phyloP scores from a whole-genome alignment of 2,888 invertebrate genomes.

The Smittia sp. region DNA sequence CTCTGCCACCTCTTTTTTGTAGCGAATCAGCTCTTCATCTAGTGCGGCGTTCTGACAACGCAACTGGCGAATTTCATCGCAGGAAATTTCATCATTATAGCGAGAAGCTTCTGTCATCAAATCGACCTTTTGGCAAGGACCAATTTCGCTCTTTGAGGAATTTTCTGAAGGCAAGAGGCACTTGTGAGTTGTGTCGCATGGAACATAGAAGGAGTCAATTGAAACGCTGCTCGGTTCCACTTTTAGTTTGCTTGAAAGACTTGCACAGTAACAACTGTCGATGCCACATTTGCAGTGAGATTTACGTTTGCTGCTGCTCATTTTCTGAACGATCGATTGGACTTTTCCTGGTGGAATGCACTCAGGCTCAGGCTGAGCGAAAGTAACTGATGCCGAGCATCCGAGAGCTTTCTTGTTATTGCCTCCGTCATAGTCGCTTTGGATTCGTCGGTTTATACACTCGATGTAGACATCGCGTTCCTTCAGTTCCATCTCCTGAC shows the following conservation, averaged over 20 bases:
- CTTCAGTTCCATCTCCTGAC: background rate
- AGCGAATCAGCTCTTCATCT: background rate
- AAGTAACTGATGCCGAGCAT: background rate
- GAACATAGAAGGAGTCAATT: background rate
- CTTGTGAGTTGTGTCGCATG: too few species aligned
- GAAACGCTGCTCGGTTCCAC: background rate
- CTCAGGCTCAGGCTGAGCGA: too few species aligned
- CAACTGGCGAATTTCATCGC: background rate
- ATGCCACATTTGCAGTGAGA: background rate
- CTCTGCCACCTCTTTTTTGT: background rate
- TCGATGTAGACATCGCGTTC: slow-evolving; percentile 35
- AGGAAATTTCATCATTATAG: background rate
- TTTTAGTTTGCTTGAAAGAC: background rate
- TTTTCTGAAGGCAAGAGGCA: background rate
- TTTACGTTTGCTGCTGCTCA: background rate
- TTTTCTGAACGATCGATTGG: background rate
- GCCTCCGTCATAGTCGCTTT: background rate
- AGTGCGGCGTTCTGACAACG: background rate
- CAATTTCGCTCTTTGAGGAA: background rate
- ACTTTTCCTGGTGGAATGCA: background rate
- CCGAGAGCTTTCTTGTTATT: background rate
- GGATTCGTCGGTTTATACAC: background rate
- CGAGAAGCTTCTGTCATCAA: background rate
- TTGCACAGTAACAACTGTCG: background rate
- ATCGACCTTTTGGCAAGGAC: too few species aligned